A percentile compares a stretch with the other conserved stretches of the same genome.
Conservation (phyloP, 2,888 invertebrate species). For the Dusona sp. region DNA sequence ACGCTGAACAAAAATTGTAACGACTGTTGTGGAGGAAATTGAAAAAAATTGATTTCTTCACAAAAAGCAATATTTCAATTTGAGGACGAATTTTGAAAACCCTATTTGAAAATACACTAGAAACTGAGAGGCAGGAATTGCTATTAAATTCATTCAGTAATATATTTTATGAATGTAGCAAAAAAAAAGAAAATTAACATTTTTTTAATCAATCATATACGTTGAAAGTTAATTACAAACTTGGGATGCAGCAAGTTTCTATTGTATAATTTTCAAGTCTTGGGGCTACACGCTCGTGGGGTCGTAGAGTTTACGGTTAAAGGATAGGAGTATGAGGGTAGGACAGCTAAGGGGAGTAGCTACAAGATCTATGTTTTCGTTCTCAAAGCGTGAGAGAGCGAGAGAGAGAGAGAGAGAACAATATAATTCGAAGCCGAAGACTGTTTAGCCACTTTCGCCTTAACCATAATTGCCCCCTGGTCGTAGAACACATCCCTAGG, state of each 20-base stretch:
- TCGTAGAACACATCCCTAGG: slow-evolving; percentile 39
- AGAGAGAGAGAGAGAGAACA: background rate
- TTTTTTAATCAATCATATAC: background rate
- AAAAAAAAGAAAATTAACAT: background rate
- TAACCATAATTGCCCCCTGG: slow-evolving; percentile 41
- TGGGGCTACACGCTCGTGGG: background rate
- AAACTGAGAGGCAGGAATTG: too few species aligned
- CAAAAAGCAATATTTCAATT: too few species aligned
- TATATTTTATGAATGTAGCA: background rate
- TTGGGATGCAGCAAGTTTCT: background rate
- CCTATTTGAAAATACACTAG: too few species aligned
- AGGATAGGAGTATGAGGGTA: background rate
- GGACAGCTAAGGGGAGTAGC: background rate
- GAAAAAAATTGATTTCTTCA: too few species aligned
- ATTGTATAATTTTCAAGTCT: slow-evolving; percentile 19
- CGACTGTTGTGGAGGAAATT: too few species aligned
- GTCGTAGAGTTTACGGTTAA: background rate
- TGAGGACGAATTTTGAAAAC: too few species aligned
- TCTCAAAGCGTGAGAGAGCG: slow-evolving; percentile 5
- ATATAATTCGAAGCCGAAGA: slow-evolving; percentile 27
- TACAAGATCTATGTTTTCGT: slow-evolving; percentile 25
- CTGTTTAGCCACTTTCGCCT: slow-evolving; percentile 34
- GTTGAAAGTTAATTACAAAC: slow-evolving; percentile 29
- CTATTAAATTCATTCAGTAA: too few species aligned
- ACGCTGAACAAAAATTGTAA: too few species aligned